phyloP scores from a whole-genome alignment of 2,888 invertebrate species.

The Ormyrus pomaceus region DNA sequence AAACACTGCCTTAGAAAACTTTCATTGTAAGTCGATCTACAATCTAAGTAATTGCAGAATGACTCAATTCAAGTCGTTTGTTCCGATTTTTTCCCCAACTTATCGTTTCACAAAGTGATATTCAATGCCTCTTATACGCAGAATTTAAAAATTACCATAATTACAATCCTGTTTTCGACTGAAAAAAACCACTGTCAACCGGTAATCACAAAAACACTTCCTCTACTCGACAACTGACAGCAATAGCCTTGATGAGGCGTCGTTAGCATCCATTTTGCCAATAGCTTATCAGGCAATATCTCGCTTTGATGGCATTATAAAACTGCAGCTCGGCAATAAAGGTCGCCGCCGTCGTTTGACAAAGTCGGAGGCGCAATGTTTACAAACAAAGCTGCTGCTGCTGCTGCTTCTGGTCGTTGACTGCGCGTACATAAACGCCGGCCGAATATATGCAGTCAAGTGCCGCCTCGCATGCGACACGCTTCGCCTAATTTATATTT shows the following conservation, averaged over 20 bases:
- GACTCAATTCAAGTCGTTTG: too few relatives aligned
- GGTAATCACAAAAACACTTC: too few relatives aligned
- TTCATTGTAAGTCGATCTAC: too few relatives aligned
- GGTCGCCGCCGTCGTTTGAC: constrained; percentile 24
- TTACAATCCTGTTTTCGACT: background rate
- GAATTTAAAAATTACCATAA: constrained; percentile 1
- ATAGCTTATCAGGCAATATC: background rate
- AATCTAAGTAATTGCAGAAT: too few relatives aligned
- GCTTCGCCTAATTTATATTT: constrained; percentile 45
- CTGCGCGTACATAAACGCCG: constrained; percentile 16
- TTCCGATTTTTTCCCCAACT: too few relatives aligned
- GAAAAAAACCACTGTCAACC: background rate
- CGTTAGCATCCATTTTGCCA: too few relatives aligned
- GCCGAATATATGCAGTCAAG: constrained; percentile 48
- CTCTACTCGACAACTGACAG: too few relatives aligned
- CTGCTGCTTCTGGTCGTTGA: constrained; percentile 26
- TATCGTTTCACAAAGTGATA: too few relatives aligned
- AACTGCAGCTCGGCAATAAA: constrained; percentile 14
- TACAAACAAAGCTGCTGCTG: constrained; percentile 47
- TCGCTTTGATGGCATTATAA: background rate
- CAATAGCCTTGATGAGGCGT: too few relatives aligned
- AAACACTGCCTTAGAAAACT: too few relatives aligned
- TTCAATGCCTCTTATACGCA: background rate
- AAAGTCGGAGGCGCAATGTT: constrained; percentile 40
- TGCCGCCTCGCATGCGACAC: constrained; percentile 23